Evolutionary conservation across 2,113 vertebrate genomes (phyloP), one percentile per base, ranked within the genome.

Genomic region (Vireo altiloquus): DNA sequence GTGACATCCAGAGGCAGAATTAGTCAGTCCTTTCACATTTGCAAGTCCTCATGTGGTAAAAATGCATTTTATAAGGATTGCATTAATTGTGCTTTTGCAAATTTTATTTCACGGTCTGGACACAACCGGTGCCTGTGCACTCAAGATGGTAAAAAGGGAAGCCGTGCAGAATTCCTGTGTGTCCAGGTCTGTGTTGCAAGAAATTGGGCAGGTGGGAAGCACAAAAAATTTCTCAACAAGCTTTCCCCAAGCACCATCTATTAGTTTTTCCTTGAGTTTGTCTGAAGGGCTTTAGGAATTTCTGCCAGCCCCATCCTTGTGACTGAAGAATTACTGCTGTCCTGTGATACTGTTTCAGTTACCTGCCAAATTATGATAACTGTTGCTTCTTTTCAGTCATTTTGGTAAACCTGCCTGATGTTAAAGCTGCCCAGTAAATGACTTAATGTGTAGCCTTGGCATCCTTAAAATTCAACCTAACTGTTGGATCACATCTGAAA

Each of bases 151-250:
- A 37, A 39, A 50, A 74, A 28, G 8, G 25, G 44, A 40, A 39
- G 14, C 57, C 5, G 2, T 15, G 21, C 30, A 60, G 44, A 72
- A 60, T 59, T 27, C 5, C 8, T 37, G 2, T 3, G 0, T 40
- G 30, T 7, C 1, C 37, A 31, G 4, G 42, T 4, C 4, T 47
- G 0, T 23, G 2, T 63, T 15, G 27, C 44, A 76, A 63, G 28
- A 87, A 33, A n/a, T 19, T 30, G 15, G 24, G 27, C 50, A 68
- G 12, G 8, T 69, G 27, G 44, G 15, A 89, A 25, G 22, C 35
- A 1, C n/a, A 7, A 50, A 53, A 69, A 49, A 25, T 40, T 60
- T 10, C 20, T 14, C 42, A 24, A 9, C 8, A 25, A 33, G 30
- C 33, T 82, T 79, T 75, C 12, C 23, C 27, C 0, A 1, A 47